Percentiles rank a stretch among this genome's conserved stretches.
Evolutionary conservation across 2,797 vertebrate genomes (phyloP).

Genomic region (Rhadinocentrus ornatus): DNA sequence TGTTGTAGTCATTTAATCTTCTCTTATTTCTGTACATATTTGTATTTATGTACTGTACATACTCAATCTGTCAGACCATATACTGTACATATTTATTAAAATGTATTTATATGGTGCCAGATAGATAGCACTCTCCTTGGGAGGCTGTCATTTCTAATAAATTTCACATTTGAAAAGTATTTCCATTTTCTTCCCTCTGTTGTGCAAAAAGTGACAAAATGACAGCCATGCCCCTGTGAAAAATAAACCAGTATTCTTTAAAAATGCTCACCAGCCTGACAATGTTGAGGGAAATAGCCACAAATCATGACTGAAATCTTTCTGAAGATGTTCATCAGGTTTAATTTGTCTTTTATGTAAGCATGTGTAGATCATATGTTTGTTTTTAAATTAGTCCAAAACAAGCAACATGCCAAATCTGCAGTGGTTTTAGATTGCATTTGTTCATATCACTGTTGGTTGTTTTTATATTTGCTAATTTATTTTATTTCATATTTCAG

Average conservation of each 20-base stretch:
- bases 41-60: too few relatives aligned
- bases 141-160: neutral
- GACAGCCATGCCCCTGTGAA: neutral
- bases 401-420: neutral
- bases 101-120: neutral
- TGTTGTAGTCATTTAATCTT: too few relatives aligned
- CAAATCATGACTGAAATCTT: constrained; percentile 16
- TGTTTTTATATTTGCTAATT: too few relatives aligned
- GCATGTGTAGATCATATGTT: neutral
- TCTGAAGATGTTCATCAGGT: constrained; percentile 2
- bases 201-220: constrained; percentile 1
- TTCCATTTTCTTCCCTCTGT: neutral
- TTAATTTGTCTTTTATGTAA: neutral
- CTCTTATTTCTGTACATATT: too few relatives aligned
- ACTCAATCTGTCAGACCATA: too few relatives aligned
- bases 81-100: too few relatives aligned
- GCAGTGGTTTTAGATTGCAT: neutral
- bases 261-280: neutral
- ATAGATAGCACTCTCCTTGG: neutral
- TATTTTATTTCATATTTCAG: too few relatives aligned
- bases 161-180: neutral
- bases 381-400: neutral
- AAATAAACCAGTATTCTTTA: constrained; percentile 2
- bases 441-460: neutral
- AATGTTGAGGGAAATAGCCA: constrained; percentile 34